Evolutionary conservation across 2,888 invertebrate species (phyloP).

Genomic region (Athalia rosae): DNA sequence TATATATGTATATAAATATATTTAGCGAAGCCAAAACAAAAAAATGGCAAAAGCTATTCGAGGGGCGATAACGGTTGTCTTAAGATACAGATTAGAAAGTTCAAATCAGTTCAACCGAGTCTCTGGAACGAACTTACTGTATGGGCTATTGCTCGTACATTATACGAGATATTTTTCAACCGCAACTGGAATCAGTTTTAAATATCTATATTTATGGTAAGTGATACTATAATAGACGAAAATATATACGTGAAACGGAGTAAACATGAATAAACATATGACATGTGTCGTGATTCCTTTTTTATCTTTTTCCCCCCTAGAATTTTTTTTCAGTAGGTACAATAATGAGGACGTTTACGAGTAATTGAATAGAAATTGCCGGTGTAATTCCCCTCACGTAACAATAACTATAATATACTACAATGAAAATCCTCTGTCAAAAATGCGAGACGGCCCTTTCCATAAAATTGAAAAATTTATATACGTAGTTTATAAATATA

Average conservation of each 20-base stretch:
- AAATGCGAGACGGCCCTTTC: too few species aligned
- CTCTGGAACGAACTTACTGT: not conserved
- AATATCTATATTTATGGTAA: not conserved
- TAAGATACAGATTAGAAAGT: constrained; percentile 38
- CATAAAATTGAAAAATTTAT: too few species aligned
- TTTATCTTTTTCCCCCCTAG: not conserved
- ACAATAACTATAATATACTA: too few species aligned
- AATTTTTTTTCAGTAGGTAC: not conserved
- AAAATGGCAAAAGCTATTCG: too few species aligned
- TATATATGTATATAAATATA: too few species aligned
- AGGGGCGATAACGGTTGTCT: constrained; percentile 22
- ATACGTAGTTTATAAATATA: too few species aligned
- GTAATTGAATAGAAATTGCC: not conserved
- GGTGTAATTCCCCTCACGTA: too few species aligned
- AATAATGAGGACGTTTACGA: not conserved
- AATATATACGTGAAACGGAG: not conserved
- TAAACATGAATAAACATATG: not conserved
- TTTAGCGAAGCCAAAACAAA: too few species aligned
- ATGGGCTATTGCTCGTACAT: not conserved
- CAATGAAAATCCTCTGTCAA: too few species aligned
- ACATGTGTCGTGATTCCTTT: not conserved
- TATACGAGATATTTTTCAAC: constrained; percentile 22
- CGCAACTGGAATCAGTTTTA: constrained; percentile 22
- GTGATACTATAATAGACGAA: not conserved
- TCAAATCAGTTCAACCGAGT: constrained; percentile 29